Base-by-base conservation (phyloP, 2,797 vertebrate genomes). In the Chelon labrosus region DNA sequence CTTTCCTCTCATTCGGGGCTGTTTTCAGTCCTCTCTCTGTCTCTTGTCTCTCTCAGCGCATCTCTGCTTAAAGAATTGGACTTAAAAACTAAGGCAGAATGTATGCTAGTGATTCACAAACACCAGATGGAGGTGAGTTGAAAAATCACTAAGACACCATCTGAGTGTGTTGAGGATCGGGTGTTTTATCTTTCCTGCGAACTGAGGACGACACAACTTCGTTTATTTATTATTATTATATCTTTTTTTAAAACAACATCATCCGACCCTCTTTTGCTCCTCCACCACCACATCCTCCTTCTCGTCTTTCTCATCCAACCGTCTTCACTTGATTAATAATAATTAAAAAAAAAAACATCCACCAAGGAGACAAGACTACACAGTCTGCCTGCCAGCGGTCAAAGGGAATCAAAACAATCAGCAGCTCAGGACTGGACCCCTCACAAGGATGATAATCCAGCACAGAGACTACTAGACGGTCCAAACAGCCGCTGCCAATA, bases 391-490 rank as follows among this genome's bases (percentile, higher is more conserved):
- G 64, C 27, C 69, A 35, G 77, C 75, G 44, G 61, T 55, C 66
- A 63, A 59, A 65, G 12, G 85, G 78, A 80, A 77, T 75, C 85
- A 64, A 70, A 88, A 75, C 67, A 79, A 20, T 62, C 69, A 70
- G 58, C 78, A 53, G 27, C 75, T 2, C 17, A 22, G 74, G 77
- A 73, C 14, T 47, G 82, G 86, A 81, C 71, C 38, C 31, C 39
- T 16, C 47, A 59, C 73, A 22, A 85, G 86, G 89, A 93, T 93
- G 92, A 69, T 85, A 79, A 85, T 84, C 69, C 86, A 75, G 78
- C 79, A 80, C 80, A 55, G 80, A 83, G 75, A 63, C 73, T 20
- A 61, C 70, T 88, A 88, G 74, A 91, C 84, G 80, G 63, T 84
- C 79, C 86, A 25, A 77, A 76, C 80, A 87, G 75, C 87, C 67